Evolutionary conservation across 2,888 invertebrate species (phyloP).

Genomic region (Dendrolimus houi): DNA sequence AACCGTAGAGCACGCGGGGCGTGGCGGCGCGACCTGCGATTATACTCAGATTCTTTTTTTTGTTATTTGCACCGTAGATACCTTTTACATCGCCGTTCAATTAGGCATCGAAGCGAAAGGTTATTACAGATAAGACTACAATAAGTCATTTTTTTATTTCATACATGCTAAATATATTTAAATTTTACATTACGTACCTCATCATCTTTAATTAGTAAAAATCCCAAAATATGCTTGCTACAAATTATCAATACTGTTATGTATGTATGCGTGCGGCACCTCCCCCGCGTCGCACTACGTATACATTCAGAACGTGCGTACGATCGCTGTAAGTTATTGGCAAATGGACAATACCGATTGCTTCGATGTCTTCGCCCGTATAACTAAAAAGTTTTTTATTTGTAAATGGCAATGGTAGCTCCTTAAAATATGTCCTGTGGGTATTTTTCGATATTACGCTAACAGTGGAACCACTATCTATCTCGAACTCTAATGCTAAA

Average conservation of each 20-base stretch:
- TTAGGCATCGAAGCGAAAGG: constrained; percentile 32
- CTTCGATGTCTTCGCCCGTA: neutral
- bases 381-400: neutral
- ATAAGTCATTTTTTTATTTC: no score
- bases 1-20: constrained; percentile 48
- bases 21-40: constrained; percentile 63
- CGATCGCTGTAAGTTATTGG: neutral
- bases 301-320: constrained; percentile 2
- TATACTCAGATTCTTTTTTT: constrained; percentile 45
- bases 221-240: no score
- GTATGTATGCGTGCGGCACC: no score
- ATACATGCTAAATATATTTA: no score
- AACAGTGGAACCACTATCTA: constrained; percentile 1
- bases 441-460: constrained; percentile 1
- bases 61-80: constrained; percentile 70
- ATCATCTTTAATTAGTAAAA: no score
- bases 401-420: neutral
- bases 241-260: no score
- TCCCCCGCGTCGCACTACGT: constrained; percentile 9
- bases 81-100: constrained; percentile 75
- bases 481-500: constrained; percentile 1
- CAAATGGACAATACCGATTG: neutral
- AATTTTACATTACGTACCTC: no score
- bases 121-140: constrained; percentile 32
- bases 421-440: neutral